Evolutionary conservation across 2,888 invertebrate species (phyloP), one percentile per base, ranked within the genome.

Genomic region (Cyclophora albipunctata): DNA sequence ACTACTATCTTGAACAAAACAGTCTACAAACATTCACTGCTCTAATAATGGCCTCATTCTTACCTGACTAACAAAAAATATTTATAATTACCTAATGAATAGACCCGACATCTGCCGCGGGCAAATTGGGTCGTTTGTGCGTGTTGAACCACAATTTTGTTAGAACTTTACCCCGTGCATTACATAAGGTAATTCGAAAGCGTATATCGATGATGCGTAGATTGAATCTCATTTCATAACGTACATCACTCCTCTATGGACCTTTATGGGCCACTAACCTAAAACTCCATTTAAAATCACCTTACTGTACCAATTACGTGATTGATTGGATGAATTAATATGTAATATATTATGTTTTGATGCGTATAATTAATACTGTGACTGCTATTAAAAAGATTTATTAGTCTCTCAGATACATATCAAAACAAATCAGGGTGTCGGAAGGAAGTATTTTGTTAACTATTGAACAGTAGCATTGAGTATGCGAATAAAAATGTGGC

Each of bases 21-120:
- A 34, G 5, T 34, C 4, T 20, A 34, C 33, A 33, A 46, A 40
- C 40, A 46, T 34, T n/a, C 20, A 37, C 42, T 44, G 35, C n/a
- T 49, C 34, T 48, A 45, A 48, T 52, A 50, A 54, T 45, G 55
- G 37, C 52, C 47, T 49, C 54, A 62, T 67, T 63, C 63, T 71
- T 78, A 78, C 77, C 75, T 75, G 77, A 59, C 48, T 52, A 50
- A 48, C 66, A 70, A 71, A 66, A 70, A 67, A 59, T 63, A 56
- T 54, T 64, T 59, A 64, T 77, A 82, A 81, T 84, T 75, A 71
- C 64, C 64, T 73, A 78, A 76, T 73, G 71, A 71, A 64, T 68
- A 70, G 67, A 58, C 51, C 57, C 60, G 54, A 62, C 58, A 53
- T 51, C 35, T 51, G 63, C 59, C 63, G 53, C 58, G 61, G 65